Conservation (phyloP, 1,140 invertebrate species). For the Homalodisca vitripennis region DNA sequence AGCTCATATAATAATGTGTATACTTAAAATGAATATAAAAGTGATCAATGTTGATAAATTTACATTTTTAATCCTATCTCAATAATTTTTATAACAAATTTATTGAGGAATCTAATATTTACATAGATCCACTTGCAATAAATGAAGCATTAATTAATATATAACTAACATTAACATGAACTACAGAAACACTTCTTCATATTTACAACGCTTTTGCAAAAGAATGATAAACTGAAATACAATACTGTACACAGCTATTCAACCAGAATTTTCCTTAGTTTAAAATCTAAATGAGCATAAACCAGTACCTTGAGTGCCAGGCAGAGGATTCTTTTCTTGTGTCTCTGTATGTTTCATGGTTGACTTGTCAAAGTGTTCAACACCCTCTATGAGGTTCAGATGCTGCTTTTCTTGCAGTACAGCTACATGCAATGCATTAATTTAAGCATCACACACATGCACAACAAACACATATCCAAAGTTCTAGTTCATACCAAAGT, state of each 20-base stretch:
- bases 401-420: constrained; percentile 67
- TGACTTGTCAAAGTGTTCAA: constrained; percentile 68
- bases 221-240: background rate
- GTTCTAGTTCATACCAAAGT: no score
- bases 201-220: no score
- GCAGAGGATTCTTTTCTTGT: constrained; percentile 72
- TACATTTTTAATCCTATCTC: no score
- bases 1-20: no score
- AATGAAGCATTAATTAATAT: no score
- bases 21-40: no score
- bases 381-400: constrained; percentile 63
- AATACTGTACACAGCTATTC: background rate
- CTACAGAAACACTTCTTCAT: no score
- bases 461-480: constrained; percentile 33
- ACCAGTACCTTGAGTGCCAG: constrained; percentile 65
- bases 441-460: constrained; percentile 40
- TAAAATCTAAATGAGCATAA: constrained; percentile 34
- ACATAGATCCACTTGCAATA: no score
- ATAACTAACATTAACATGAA: no score
- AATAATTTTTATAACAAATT: no score
- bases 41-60: no score
- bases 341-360: constrained; percentile 75
- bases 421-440: constrained; percentile 49
- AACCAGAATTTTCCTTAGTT: background rate
- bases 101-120: no score